Conservation (phyloP, 2,113 vertebrate genomes). For the Erythrocebus patas region DNA sequence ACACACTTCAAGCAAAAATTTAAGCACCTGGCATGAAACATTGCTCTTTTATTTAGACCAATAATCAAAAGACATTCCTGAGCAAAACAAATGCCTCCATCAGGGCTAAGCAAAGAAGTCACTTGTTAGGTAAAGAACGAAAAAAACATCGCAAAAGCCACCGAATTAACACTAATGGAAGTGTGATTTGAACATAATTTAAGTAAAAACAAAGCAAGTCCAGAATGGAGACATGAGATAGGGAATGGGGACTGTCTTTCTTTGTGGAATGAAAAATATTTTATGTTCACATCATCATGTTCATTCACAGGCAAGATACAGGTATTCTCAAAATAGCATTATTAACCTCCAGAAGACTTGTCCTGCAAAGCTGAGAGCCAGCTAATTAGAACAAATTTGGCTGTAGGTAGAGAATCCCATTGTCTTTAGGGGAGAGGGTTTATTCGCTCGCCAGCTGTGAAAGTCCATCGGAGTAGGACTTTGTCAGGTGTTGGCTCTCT, state of each 20-base stretch:
- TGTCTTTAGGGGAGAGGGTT: constrained; percentile 61
- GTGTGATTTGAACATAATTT: constrained; percentile 71
- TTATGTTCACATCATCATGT: constrained; percentile 65
- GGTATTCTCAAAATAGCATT: constrained; percentile 78
- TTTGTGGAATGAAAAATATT: constrained; percentile 62
- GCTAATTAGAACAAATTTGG: constrained; percentile 79
- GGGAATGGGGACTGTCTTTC: constrained; percentile 17
- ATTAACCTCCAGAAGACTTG: constrained; percentile 78
- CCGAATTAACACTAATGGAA: constrained; percentile 50
- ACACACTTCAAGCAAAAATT: constrained; percentile 1
- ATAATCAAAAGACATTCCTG: constrained; percentile 43
- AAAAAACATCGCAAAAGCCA: constrained; percentile 46
- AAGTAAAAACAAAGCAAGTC: constrained; percentile 54
- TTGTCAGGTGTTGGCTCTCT: background rate
- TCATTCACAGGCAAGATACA: constrained; percentile 67
- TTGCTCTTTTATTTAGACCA: background rate
- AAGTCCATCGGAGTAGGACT: background rate
- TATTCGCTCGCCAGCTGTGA: constrained; percentile 42
- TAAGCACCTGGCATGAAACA: background rate
- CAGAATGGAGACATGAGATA: constrained; percentile 52
- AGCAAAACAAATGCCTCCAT: constrained; percentile 13
- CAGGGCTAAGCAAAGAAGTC: background rate
- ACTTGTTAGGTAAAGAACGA: constrained; percentile 35
- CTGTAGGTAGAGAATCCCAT: constrained; percentile 63
- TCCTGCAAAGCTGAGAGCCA: constrained; percentile 68